Conservation (phyloP, 2,888 invertebrate genomes). For the Macrophya alboannulata region DNA sequence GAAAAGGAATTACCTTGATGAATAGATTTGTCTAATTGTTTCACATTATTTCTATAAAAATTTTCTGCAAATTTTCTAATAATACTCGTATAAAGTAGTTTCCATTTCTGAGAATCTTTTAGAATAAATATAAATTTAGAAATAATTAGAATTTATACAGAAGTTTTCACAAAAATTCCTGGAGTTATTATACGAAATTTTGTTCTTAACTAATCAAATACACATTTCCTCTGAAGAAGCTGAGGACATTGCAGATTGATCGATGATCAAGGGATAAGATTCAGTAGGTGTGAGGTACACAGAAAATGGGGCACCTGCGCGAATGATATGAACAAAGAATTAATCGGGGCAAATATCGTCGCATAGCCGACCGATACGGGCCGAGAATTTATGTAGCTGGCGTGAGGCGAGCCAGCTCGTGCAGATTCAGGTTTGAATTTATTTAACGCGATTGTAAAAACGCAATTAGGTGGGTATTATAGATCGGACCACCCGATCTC, state of each 20-base stretch:
- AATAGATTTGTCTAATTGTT: too few relatives aligned
- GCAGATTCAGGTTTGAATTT: conserved; percentile 58
- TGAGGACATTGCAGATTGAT: not conserved
- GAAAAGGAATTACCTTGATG: too few relatives aligned
- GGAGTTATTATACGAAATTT: too few relatives aligned
- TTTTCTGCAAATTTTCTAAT: too few relatives aligned
- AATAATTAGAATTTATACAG: too few relatives aligned
- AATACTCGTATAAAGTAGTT: too few relatives aligned
- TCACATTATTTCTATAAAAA: too few relatives aligned
- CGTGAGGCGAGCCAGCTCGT: conserved; percentile 64
- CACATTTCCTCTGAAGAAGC: not conserved
- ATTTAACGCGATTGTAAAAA: conserved; percentile 51
- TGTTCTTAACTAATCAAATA: not conserved
- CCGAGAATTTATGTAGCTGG: conserved; percentile 68
- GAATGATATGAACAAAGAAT: not conserved
- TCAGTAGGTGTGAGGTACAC: not conserved
- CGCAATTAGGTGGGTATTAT: conserved; percentile 43
- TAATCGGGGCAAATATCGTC: not conserved
- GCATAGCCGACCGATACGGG: not conserved
- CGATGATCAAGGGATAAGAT: not conserved
- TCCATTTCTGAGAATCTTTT: too few relatives aligned
- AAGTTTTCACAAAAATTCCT: too few relatives aligned
- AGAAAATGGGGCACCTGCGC: not conserved
- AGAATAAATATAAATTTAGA: too few relatives aligned
- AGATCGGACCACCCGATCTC: conserved; percentile 31